Percentiles rank a stretch among this genome's conserved stretches.
phyloP scores from a whole-genome alignment of 1,140 invertebrate genomes.

The Colletes latitarsis region DNA sequence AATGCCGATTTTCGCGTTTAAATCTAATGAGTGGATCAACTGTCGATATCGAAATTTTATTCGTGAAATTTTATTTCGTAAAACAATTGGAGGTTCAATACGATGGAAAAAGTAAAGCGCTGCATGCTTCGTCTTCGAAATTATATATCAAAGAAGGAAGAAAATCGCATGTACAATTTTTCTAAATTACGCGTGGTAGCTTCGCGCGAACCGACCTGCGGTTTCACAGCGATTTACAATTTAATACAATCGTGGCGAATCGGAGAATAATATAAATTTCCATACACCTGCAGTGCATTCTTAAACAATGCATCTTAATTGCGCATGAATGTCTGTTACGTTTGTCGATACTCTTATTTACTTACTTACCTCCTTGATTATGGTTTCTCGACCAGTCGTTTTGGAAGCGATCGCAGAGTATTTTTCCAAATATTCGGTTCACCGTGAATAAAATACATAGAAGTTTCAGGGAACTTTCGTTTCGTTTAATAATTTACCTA shows the following conservation, averaged over 20 bases:
- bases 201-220: conserved; percentile 38
- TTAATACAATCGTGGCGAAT: not conserved
- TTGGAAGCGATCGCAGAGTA: not conserved
- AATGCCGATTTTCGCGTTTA: not conserved
- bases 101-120: not conserved
- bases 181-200: not conserved
- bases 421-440: not conserved
- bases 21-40: conserved; percentile 6
- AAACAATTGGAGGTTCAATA: not conserved
- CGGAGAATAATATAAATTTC: conserved; percentile 16
- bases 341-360: not conserved
- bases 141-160: not conserved
- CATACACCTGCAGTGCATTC: not conserved
- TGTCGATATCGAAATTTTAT: not conserved
- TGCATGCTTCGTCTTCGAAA: not conserved
- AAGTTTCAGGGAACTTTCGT: not conserved
- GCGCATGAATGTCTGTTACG: not conserved
- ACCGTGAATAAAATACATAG: not conserved
- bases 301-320: not conserved
- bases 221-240: conserved; percentile 11
- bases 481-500: too few relatives aligned
- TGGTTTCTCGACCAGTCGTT: not conserved
- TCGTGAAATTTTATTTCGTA: not conserved
- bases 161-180: not conserved
- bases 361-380: not conserved